phyloP scores from a whole-genome alignment of 2,113 vertebrate genomes.

The Eublepharis macularius region DNA sequence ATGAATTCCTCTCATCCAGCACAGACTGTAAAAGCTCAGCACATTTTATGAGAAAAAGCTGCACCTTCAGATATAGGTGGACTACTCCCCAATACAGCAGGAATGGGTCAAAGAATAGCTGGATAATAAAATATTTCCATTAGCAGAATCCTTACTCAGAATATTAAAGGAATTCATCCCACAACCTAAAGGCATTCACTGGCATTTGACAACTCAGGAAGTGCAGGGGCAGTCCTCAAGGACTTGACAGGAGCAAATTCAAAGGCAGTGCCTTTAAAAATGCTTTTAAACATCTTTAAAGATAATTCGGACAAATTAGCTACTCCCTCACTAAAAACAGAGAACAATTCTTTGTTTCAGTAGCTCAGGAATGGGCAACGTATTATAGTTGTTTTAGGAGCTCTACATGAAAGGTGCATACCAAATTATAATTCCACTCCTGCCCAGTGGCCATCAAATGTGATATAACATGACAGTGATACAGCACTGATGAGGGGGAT shows the following conservation, averaged over 20 bases:
- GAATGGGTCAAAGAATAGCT: not conserved
- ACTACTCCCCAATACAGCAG: not conserved
- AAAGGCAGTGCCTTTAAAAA: not conserved
- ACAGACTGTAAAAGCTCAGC: slow-evolving; percentile 44
- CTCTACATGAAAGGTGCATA: too few relatives aligned
- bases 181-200: not conserved
- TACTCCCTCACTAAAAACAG: not conserved
- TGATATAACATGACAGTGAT: too few relatives aligned
- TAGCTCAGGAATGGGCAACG: not conserved
- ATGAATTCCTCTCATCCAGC: slow-evolving; percentile 36
- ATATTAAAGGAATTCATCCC: not conserved
- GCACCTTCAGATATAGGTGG: slow-evolving; percentile 12
- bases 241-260: not conserved
- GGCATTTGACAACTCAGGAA: not conserved
- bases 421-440: too few relatives aligned
- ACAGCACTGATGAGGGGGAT: too few relatives aligned
- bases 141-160: not conserved
- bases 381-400: not conserved
- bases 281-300: not conserved
- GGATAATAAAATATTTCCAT: not conserved
- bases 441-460: too few relatives aligned
- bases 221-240: not conserved
- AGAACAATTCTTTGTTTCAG: not conserved
- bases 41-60: slow-evolving; percentile 26
- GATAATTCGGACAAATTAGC: not conserved